Percentiles rank a stretch among this genome's conserved stretches.
phyloP scores from a whole-genome alignment of 2,113 vertebrate genomes.

The Leucoraja erinaceus region DNA sequence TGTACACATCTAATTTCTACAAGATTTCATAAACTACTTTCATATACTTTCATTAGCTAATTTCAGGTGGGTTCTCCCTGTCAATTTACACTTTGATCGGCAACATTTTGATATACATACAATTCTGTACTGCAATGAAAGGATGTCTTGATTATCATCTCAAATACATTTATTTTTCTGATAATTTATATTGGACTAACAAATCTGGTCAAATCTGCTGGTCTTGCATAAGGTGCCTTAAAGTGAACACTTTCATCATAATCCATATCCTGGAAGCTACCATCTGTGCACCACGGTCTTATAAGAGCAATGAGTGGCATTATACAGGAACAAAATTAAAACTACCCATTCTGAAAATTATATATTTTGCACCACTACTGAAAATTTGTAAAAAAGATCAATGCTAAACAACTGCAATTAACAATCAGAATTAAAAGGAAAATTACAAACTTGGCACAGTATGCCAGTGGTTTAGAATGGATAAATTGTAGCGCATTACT shows the following conservation, averaged over 20 bases:
- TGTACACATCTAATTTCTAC: not conserved
- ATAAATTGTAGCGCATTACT: not conserved
- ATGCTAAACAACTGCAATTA: not conserved
- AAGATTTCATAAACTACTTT: not conserved
- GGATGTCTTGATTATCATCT: not conserved
- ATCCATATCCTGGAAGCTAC: not conserved
- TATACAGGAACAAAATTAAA: not conserved
- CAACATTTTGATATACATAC: not conserved
- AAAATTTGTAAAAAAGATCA: no score
- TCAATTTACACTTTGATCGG: not conserved
- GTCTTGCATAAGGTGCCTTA: not conserved
- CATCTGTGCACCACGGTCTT: not conserved
- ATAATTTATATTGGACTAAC: not conserved
- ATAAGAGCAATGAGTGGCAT: not conserved
- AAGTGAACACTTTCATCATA: not conserved
- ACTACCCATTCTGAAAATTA: not conserved
- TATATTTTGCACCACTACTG: no score
- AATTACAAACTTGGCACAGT: not conserved
- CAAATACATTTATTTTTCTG: not conserved
- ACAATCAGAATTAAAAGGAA: not conserved
- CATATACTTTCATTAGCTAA: not conserved
- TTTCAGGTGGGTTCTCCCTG: not conserved
- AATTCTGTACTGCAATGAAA: not conserved
- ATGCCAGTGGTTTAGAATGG: not conserved
- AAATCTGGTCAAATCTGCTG: not conserved